These are phyloP conservation scores for Sminthurinus aureus DNA, from an alignment of 2,888 invertebrate genomes.

Conservation along the genomic window DNA sequence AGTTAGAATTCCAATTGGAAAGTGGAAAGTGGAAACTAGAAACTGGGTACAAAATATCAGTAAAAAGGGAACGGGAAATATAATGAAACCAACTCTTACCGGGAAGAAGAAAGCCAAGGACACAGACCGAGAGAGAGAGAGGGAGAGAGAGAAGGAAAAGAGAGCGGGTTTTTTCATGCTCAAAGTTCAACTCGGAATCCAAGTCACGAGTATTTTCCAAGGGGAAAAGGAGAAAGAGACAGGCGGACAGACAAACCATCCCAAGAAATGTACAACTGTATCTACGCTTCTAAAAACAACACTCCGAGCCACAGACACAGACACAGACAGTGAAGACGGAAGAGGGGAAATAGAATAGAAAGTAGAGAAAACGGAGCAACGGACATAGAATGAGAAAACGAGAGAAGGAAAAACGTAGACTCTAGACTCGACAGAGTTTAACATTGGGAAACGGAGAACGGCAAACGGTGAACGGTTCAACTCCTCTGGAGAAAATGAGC, in stretches of 20 bases:
- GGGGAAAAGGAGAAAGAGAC: not conserved
- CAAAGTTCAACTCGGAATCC: not conserved
- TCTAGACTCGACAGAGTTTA: not conserved
- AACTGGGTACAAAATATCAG: not conserved
- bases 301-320: too few species aligned
- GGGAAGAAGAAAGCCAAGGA: not conserved
- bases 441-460: not conserved
- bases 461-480: too few species aligned
- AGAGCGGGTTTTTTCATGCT: not conserved
- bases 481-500: not conserved
- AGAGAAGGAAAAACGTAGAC: not conserved
- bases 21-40: not conserved
- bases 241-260: too few species aligned
- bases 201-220: not conserved
- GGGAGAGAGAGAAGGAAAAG: not conserved
- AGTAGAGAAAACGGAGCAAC: not conserved
- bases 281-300: too few species aligned
- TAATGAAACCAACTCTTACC: too few species aligned
- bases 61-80: not conserved
- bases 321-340: not conserved
- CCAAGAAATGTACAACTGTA: too few species aligned
- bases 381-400: not conserved
- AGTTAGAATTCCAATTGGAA: too few species aligned
- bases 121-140: not conserved
- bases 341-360: not conserved